Conservation (phyloP, 2,888 invertebrate species). For the Sesia apiformis region DNA sequence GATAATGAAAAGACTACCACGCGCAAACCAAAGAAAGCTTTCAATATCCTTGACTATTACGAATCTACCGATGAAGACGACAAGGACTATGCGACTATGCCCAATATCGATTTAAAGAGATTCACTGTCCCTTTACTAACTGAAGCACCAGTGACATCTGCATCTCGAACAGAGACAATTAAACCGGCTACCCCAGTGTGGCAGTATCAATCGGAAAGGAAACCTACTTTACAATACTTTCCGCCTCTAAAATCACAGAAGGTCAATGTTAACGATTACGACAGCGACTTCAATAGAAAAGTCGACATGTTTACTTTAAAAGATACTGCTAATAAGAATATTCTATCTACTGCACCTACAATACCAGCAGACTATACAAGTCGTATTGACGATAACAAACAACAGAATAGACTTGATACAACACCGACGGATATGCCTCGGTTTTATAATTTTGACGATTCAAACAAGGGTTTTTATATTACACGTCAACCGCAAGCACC, state of each 20-base stretch:
- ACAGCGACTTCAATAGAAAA: conserved; percentile 31
- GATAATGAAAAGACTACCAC: conserved; percentile 8
- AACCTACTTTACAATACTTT: conserved; percentile 55
- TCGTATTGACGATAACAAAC: conserved; percentile 6
- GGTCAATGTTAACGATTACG: conserved; percentile 29
- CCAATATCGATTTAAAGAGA: conserved; percentile 53
- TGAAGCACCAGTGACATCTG: neutral
- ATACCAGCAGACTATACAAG: conserved; percentile 7
- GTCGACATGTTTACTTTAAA: conserved; percentile 26
- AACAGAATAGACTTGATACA: conserved; percentile 1
- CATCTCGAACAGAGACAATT: neutral
- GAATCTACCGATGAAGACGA: conserved; percentile 44
- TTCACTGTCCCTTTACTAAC: conserved; percentile 18
- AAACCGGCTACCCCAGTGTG: conserved; percentile 13
- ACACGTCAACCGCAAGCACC: conserved; percentile 18
- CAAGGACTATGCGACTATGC: conserved; percentile 40
- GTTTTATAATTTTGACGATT: conserved; percentile 1
- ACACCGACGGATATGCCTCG: neutral
- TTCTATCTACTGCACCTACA: conserved; percentile 12
- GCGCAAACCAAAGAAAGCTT: conserved; percentile 27
- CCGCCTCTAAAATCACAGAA: conserved; percentile 40
- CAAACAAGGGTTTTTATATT: conserved; percentile 17
- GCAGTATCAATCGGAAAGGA: conserved; percentile 30
- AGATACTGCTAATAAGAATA: conserved; percentile 16
- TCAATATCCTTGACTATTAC: conserved; percentile 41